Evolutionary conservation across 2,797 vertebrate species (phyloP), one percentile per base, ranked within the genome.

Genomic region (Karalla daura): DNA sequence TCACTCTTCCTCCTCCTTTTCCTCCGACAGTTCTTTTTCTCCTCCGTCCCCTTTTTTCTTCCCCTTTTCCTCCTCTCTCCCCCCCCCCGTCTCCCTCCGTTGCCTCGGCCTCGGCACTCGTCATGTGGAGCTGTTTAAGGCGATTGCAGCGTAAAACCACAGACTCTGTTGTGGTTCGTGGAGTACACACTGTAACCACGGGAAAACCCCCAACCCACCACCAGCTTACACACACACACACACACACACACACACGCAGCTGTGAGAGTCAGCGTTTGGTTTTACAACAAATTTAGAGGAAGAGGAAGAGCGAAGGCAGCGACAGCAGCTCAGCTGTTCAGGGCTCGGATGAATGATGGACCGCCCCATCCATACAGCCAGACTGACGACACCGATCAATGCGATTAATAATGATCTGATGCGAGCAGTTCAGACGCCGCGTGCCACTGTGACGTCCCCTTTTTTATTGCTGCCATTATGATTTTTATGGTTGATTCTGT

Each of bases 151-250:
- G 92, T 92, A 94, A 93, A 95, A 96, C 96, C 96, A 92, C 95
- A 94, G 90, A 79, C 93, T 95, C 95, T 96, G 93, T 96, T 97
- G 96, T 96, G 96, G 96, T 95, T 95, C 93, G 88, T 91, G 91
- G 91, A 93, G 91, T 94, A 93, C 93, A 95, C 94, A 95, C 93
- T 93, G 85, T 89, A 92, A 95, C 91, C 78, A 89, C 93, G 89
- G 89, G 86, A 90, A 91, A 92, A 35, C 45, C 63, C 59, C 21
- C 54, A 1, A 37, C 51, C 40, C 50, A 32, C 33, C 56, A 46
- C 70, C 46, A 59, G 91, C 90, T 21, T 58, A 52, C 61, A 45
- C 65, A 65, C 67, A 43, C 68, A 37, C 47, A 37, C 32, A 50
- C 64, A 39, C 50, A 91, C 80, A 44, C 53, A 47, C 46, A 45